Evolutionary conservation across 2,888 invertebrate species (phyloP).

Genomic region (Tipula vernalis): DNA sequence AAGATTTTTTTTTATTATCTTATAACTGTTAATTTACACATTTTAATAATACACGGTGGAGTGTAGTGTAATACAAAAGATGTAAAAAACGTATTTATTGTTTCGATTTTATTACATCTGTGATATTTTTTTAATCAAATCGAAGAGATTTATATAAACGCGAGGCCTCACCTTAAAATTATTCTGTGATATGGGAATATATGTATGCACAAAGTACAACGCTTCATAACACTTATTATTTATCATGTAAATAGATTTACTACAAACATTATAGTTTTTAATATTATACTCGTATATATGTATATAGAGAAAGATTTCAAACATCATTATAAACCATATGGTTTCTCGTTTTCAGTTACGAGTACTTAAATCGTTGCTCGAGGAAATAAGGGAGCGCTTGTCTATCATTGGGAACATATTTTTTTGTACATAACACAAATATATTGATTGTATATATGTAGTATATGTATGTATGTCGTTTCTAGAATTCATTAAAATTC

Average conservation of each 20-base stretch:
- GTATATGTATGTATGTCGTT: background rate
- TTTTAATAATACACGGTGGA: background rate
- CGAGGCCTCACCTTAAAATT: background rate
- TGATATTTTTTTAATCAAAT: background rate
- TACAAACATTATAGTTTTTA: background rate
- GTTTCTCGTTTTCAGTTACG: background rate
- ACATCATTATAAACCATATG: background rate
- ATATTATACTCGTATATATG: background rate
- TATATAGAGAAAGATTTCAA: background rate
- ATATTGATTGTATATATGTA: background rate
- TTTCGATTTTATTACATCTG: background rate
- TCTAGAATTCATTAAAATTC: background rate
- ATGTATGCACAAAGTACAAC: background rate
- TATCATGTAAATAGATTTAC: background rate
- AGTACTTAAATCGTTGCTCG: background rate
- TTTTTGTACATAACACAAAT: background rate
- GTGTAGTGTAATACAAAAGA: background rate
- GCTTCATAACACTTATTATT: background rate
- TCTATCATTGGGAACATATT: background rate
- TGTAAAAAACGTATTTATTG: background rate
- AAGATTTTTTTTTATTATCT: background rate
- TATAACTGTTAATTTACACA: background rate
- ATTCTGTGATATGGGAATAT: background rate
- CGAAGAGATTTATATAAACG: background rate
- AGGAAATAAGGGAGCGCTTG: background rate